Conservation (phyloP, 2,888 invertebrate species). For the Amphipoea oculea region DNA sequence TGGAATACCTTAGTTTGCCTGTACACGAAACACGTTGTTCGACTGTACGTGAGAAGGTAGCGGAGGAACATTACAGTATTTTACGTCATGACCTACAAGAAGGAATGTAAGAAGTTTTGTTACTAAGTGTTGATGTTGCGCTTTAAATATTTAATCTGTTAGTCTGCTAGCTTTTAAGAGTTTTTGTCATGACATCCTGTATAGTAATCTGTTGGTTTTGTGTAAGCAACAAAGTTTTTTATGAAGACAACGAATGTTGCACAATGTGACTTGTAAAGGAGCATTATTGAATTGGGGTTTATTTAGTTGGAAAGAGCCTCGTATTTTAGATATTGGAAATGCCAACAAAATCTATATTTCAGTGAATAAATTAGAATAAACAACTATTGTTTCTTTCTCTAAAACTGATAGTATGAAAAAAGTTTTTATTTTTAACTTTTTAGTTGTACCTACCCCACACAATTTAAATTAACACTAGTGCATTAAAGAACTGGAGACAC, state of each 20-base stretch:
- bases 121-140: constrained; percentile 34
- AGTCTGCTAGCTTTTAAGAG: constrained; percentile 17
- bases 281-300: not conserved
- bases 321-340: not conserved
- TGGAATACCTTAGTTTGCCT: not conserved
- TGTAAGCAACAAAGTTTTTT: constrained; percentile 8
- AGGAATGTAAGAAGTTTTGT: constrained; percentile 29
- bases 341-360: no score
- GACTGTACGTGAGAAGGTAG: not conserved
- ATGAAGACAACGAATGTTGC: not conserved
- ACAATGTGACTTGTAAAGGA: not conserved
- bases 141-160: constrained; percentile 44
- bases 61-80: constrained; percentile 9
- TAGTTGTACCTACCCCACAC: no score
- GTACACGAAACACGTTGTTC: not conserved
- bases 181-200: constrained; percentile 25
- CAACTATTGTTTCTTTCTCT: no score
- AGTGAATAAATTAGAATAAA: no score
- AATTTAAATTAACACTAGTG: no score
- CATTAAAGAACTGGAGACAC: no score
- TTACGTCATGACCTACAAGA: constrained; percentile 21
- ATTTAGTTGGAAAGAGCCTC: not conserved
- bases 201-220: not conserved
- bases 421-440: no score
- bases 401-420: no score